A percentile compares a stretch with the other conserved stretches of the same genome.
phyloP scores from a whole-genome alignment of 2,888 invertebrate species.

The Steinernema scapterisci region DNA sequence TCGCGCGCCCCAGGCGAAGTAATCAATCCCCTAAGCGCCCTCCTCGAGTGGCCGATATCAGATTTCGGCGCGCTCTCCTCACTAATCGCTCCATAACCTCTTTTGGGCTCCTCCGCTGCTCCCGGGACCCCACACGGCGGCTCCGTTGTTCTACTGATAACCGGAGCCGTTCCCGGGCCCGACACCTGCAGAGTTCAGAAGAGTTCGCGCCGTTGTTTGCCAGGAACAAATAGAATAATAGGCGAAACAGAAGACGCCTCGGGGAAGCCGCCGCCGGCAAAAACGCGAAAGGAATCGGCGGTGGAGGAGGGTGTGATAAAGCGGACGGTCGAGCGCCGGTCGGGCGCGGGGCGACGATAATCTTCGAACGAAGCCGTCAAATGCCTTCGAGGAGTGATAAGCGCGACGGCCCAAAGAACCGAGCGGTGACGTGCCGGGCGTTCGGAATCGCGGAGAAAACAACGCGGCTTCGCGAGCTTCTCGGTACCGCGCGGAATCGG shows the following conservation, averaged over 20 bases:
- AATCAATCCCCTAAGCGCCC: conserved; percentile 22
- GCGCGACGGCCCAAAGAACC: not conserved
- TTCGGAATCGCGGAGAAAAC: not conserved
- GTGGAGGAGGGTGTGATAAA: conserved; percentile 19
- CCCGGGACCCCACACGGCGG: conserved; percentile 4
- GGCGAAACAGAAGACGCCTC: conserved; percentile 18
- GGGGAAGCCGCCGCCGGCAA: not conserved
- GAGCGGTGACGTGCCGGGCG: conserved; percentile 6
- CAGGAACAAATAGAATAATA: conserved; percentile 31
- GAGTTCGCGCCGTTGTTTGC: conserved; percentile 25
- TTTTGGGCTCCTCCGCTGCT: not conserved
- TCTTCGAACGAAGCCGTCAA: not conserved
- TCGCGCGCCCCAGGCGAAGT: conserved; percentile 26
- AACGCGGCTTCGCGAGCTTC: not conserved
- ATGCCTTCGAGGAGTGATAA: conserved; percentile 10
- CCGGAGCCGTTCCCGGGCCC: not conserved
- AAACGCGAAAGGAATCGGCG: conserved; percentile 21
- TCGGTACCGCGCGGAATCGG: conserved; percentile 27
- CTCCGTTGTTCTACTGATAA: conserved; percentile 13
- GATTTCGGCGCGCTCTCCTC: conserved; percentile 14
- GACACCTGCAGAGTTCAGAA: conserved; percentile 22
- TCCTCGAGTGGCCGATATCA: conserved; percentile 25
- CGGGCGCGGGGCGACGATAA: conserved; percentile 7
- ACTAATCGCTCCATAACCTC: not conserved
- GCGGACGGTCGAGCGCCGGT: not conserved